Evolutionary conservation across 2,888 invertebrate species (phyloP).

Genomic region (Drosophila quinaria): DNA sequence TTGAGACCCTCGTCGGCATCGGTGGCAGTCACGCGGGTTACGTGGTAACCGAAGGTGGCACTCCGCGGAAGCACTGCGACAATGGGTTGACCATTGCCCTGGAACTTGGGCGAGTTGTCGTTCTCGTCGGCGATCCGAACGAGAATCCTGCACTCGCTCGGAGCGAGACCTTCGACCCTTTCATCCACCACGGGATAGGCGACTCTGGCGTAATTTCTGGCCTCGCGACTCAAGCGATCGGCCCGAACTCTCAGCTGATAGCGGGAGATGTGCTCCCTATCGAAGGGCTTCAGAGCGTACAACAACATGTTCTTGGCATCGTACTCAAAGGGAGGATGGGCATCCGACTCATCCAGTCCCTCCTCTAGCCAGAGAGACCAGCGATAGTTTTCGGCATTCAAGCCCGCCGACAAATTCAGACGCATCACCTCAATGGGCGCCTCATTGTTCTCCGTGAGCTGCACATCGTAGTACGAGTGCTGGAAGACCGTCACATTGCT

Average conservation of each 20-base stretch:
- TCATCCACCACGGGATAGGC: constrained; percentile 92
- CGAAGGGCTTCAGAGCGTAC: constrained; percentile 90
- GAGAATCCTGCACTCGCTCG: constrained; percentile 92
- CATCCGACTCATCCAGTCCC: constrained; percentile 83
- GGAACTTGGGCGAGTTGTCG: constrained; percentile 93
- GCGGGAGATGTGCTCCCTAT: constrained; percentile 89
- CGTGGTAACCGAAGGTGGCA: constrained; percentile 93
- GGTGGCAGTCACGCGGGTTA: constrained; percentile 91
- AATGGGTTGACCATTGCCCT: constrained; percentile 91
- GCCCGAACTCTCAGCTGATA: constrained; percentile 87
- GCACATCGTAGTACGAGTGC: constrained; percentile 92
- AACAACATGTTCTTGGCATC: constrained; percentile 92
- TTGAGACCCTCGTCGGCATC: constrained; percentile 92
- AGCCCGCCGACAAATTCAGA: constrained; percentile 90
- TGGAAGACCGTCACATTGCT: constrained; percentile 86
- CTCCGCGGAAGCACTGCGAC: constrained; percentile 93
- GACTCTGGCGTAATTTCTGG: constrained; percentile 90
- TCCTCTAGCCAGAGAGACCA: constrained; percentile 89
- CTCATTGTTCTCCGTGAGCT: constrained; percentile 92
- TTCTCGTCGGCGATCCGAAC: constrained; percentile 92
- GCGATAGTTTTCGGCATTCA: constrained; percentile 88
- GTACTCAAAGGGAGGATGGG: constrained; percentile 88
- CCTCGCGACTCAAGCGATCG: constrained; percentile 87
- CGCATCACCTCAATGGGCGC: constrained; percentile 91
- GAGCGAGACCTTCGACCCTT: constrained; percentile 89